Evolutionary conservation across 1,140 invertebrate species (phyloP).

Genomic region (Cherax quadricarinatus): DNA sequence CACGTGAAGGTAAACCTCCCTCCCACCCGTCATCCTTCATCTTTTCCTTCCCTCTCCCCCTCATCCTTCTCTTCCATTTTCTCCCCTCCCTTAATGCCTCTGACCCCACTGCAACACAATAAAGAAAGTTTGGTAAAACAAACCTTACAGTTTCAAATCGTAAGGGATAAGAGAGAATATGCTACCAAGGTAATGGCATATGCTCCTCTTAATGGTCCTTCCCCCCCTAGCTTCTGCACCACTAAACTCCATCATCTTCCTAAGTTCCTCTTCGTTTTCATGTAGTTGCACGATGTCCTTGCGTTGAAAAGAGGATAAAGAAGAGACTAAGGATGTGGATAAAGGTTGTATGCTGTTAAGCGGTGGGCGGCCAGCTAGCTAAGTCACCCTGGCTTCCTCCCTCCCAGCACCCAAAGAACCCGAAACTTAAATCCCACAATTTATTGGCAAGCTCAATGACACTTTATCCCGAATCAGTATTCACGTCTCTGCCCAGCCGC

Average conservation of each 20-base stretch:
- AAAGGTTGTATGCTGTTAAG: too few relatives aligned
- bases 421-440: constrained; percentile 63
- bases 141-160: too few relatives aligned
- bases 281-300: too few relatives aligned
- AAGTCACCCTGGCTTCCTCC: background rate
- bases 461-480: constrained; percentile 57
- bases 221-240: background rate
- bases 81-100: background rate
- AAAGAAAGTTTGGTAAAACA: too few relatives aligned
- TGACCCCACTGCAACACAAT: too few relatives aligned
- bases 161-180: too few relatives aligned
- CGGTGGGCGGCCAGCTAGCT: too few relatives aligned
- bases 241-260: background rate
- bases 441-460: constrained; percentile 63
- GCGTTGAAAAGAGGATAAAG: too few relatives aligned
- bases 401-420: constrained; percentile 13
- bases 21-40: background rate
- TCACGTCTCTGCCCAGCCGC: constrained; percentile 34
- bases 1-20: background rate
- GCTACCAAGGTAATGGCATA: too few relatives aligned
- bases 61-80: constrained; percentile 1
- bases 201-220: background rate
- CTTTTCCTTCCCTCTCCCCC: background rate
- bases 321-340: too few relatives aligned
- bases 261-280: too few relatives aligned